phyloP scores from a whole-genome alignment of 2,113 vertebrate genomes.

The Illadopsis cleaveri region DNA sequence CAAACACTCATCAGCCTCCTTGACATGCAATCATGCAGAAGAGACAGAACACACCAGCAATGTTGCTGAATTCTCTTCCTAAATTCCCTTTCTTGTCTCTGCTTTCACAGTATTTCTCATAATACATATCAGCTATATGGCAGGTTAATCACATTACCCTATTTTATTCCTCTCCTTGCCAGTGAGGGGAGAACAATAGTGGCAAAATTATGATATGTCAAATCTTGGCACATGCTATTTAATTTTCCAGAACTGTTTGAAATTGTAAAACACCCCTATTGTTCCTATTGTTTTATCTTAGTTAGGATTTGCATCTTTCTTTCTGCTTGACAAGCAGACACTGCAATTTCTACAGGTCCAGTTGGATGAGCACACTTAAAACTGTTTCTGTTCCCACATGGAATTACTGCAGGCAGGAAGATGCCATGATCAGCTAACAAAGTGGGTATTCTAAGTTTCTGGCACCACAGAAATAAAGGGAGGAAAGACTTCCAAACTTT shows the following conservation, averaged over 20 bases:
- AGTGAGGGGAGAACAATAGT: neutral
- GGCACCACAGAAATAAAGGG: neutral
- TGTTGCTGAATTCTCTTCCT: neutral
- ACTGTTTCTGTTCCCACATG: neutral
- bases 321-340: neutral
- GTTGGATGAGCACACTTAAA: neutral
- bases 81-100: neutral
- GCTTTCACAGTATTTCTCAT: neutral
- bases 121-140: neutral
- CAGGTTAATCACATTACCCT: neutral
- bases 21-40: rapidly evolving
- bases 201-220: neutral
- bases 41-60: neutral
- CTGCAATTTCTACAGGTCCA: neutral
- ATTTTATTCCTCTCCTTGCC: neutral
- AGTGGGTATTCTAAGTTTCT: neutral
- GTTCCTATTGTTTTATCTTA: neutral
- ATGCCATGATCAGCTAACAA: neutral
- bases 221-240: neutral
- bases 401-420: neutral
- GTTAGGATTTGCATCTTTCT: neutral
- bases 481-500: neutral
- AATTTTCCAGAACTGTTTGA: neutral
- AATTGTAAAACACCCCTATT: neutral
- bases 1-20: neutral